Percentiles rank a stretch among this genome's conserved stretches.
These are phyloP conservation scores for Spisula subtruncata DNA, from an alignment of 2,888 invertebrate species.

Conservation along the genomic window DNA sequence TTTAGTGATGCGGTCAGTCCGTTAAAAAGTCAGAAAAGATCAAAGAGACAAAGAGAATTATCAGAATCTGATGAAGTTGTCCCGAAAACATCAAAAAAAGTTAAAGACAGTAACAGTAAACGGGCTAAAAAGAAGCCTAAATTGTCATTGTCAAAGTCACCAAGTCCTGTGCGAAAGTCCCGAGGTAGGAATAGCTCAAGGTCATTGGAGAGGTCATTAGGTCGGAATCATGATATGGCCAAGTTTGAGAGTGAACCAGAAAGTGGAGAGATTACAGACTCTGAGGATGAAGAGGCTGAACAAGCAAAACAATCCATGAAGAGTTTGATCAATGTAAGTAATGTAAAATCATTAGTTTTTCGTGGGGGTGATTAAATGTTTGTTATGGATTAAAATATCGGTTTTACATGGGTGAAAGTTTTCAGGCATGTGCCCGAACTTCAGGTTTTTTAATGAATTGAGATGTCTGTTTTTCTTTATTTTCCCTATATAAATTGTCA, in stretches of 20 bases:
- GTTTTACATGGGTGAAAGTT: no score
- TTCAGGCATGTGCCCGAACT: no score
- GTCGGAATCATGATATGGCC: constrained; percentile 69
- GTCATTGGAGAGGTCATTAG: constrained; percentile 52
- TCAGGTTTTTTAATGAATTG: no score
- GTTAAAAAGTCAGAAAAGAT: constrained; percentile 25
- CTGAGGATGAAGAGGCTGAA: constrained; percentile 64
- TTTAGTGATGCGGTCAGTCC: constrained; percentile 16
- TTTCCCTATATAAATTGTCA: no score
- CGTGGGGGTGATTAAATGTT: no score
- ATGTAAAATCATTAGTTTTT: no score
- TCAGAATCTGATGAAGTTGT: constrained; percentile 30
- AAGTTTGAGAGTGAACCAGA: constrained; percentile 77
- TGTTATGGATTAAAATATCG: no score
- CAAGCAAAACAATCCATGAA: constrained; percentile 48
- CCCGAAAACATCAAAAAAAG: constrained; percentile 37
- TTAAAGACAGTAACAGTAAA: constrained; percentile 19
- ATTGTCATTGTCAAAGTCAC: constrained; percentile 40
- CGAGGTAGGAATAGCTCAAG: constrained; percentile 50
- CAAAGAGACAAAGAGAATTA: constrained; percentile 33
- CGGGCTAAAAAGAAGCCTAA: constrained; percentile 45
- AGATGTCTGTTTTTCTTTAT: no score
- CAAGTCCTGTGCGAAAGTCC: constrained; percentile 49
- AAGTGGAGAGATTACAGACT: constrained; percentile 75
- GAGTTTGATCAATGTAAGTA: constrained; percentile 65